Evolutionary conservation across 2,797 vertebrate species (phyloP).

Genomic region (Vireo griseus): DNA sequence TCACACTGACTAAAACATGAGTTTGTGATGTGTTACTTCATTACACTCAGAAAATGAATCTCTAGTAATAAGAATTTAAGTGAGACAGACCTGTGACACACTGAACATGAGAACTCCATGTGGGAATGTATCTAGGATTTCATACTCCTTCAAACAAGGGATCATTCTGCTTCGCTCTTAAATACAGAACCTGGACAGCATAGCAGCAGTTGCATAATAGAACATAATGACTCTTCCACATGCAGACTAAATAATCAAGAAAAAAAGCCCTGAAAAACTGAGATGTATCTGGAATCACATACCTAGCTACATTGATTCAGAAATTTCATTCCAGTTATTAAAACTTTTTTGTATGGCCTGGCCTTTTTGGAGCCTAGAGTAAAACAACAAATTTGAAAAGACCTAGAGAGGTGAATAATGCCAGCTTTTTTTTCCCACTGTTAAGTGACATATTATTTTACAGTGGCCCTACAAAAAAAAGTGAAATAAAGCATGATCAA

Average conservation of each 20-base stretch:
- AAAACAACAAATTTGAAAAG: not conserved
- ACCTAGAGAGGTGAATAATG: not conserved
- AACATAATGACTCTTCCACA: not conserved
- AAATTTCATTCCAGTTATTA: not conserved
- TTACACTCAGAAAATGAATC: conserved; percentile 24
- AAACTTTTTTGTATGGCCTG: not conserved
- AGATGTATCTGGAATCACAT: not conserved
- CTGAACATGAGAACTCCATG: not conserved
- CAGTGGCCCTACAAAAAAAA: not conserved
- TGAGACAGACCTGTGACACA: conserved; percentile 21
- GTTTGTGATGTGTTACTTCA: conserved; percentile 56
- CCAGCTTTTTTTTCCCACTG: fast-evolving
- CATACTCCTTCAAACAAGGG: not conserved
- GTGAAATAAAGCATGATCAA: not conserved
- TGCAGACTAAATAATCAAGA: not conserved
- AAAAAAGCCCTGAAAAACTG: not conserved
- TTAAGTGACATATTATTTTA: not conserved
- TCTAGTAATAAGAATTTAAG: conserved; percentile 22
- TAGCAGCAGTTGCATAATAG: not conserved
- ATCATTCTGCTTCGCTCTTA: not conserved
- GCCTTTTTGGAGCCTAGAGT: not conserved
- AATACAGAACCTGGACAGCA: not conserved
- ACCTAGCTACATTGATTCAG: not conserved
- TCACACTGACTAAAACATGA: conserved; percentile 65
- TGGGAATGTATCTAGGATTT: not conserved